Evolutionary conservation across 2,888 invertebrate species (phyloP).

Genomic region (Hemistola chrysoprasaria): DNA sequence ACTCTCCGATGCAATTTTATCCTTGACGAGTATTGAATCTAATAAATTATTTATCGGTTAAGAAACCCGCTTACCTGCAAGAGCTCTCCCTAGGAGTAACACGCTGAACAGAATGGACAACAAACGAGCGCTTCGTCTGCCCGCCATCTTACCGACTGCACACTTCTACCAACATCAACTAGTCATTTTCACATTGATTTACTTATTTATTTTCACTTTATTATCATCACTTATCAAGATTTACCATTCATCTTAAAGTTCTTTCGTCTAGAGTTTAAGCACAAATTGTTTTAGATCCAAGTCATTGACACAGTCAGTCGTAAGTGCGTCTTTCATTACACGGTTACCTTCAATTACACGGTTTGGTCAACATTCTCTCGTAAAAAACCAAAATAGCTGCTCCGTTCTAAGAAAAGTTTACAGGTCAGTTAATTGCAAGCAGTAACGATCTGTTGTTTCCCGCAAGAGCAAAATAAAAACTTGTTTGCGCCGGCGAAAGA

Average conservation of each 20-base stretch:
- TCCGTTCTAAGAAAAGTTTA: constrained; percentile 40
- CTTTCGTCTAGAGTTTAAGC: background rate
- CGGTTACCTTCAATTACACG: too few relatives aligned
- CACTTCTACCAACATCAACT: constrained; percentile 52
- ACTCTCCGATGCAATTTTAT: constrained; percentile 20
- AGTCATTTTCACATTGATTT: constrained; percentile 35
- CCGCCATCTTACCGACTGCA: constrained; percentile 55
- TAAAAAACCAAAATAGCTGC: constrained; percentile 13
- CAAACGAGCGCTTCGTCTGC: constrained; percentile 56
- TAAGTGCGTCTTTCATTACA: too few relatives aligned
- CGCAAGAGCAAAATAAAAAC: constrained; percentile 44
- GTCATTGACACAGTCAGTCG: constrained; percentile 5
- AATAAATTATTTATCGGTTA: constrained; percentile 28
- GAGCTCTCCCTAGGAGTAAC: constrained; percentile 69
- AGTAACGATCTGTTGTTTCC: constrained; percentile 40
- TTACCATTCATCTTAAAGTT: constrained; percentile 4
- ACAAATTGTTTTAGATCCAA: background rate
- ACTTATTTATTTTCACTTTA: background rate
- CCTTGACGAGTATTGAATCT: constrained; percentile 19
- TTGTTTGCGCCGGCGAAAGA: constrained; percentile 42
- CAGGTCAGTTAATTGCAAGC: constrained; percentile 48
- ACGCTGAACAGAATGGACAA: constrained; percentile 74
- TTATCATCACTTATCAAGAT: background rate
- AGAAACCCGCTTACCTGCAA: constrained; percentile 58
- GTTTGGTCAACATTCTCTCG: constrained; percentile 10